Percentiles rank a stretch among this genome's conserved stretches.
Evolutionary conservation across 1,140 invertebrate genomes (phyloP).

Genomic region (Trinorchestia longiramus): DNA sequence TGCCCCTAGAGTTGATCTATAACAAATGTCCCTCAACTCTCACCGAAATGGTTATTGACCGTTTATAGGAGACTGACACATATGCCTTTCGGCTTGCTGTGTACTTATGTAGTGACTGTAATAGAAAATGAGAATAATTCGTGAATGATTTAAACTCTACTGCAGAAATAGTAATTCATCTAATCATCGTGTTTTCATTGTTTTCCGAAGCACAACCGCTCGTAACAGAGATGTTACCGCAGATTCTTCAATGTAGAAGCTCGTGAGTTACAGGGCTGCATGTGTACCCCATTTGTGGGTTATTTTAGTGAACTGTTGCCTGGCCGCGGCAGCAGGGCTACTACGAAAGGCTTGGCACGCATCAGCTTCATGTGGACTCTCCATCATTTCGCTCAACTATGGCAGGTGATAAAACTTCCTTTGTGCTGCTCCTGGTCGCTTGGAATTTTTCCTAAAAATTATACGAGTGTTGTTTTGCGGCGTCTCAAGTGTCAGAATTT

Average conservation of each 20-base stretch:
- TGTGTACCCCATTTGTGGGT: not conserved
- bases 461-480: not conserved
- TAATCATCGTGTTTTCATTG: not conserved
- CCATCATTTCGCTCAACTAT: slow-evolving; percentile 7
- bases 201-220: not conserved
- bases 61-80: too few relatives aligned
- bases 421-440: not conserved
- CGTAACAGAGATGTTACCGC: not conserved
- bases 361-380: not conserved
- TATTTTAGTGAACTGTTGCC: not conserved
- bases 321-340: not conserved
- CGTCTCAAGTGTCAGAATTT: slow-evolving; percentile 7
- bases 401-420: not conserved
- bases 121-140: too few relatives aligned
- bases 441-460: not conserved
- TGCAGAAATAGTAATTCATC: too few relatives aligned
- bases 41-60: too few relatives aligned
- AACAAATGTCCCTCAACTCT: too few relatives aligned
- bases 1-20: too few relatives aligned
- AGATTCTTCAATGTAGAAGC: not conserved
- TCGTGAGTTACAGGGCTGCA: not conserved
- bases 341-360: not conserved
- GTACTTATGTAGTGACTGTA: too few relatives aligned
- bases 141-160: too few relatives aligned
- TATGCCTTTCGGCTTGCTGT: too few relatives aligned